A percentile compares a stretch with the other conserved stretches of the same genome.
Conservation (phyloP, 2,113 vertebrate species). For the Myiozetetes cayanensis region DNA sequence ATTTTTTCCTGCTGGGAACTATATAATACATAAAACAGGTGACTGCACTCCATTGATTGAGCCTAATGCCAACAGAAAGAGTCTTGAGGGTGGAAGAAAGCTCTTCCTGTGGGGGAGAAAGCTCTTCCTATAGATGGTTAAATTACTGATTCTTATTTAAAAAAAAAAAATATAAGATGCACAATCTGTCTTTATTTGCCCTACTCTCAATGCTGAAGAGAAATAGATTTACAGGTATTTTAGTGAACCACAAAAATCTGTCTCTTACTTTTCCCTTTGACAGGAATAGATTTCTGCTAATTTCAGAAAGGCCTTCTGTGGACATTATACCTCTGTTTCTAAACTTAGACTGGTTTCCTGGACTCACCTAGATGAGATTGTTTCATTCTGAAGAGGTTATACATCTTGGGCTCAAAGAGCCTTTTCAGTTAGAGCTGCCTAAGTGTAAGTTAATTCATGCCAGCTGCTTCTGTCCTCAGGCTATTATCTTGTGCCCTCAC, state of each 20-base stretch:
- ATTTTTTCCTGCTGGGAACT: not conserved
- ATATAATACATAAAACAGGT: not conserved
- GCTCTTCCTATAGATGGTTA: not conserved
- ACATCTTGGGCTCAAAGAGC: not conserved
- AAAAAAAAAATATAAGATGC: not conserved
- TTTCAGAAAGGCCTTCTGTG: not conserved
- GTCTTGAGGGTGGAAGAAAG: rapidly evolving
- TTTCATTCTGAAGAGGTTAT: not conserved
- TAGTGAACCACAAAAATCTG: not conserved
- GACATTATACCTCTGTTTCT: not conserved
- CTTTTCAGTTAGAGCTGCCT: not conserved
- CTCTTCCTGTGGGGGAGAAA: not conserved
- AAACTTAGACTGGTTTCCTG: not conserved
- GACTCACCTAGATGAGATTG: not conserved
- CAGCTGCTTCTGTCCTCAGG: not conserved
- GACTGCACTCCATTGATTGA: not conserved
- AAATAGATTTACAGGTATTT: not conserved
- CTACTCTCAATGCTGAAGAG: not conserved
- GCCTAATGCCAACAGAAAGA: not conserved
- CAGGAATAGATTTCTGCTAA: not conserved
- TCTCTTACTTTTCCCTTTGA: not conserved
- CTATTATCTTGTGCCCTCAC: not conserved
- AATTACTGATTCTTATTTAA: not conserved
- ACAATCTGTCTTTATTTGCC: not conserved
- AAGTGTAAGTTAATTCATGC: not conserved